Percentiles rank a stretch among this genome's conserved stretches.
phyloP scores from a whole-genome alignment of 2,888 invertebrate genomes.

The Zeuzera pyrina region DNA sequence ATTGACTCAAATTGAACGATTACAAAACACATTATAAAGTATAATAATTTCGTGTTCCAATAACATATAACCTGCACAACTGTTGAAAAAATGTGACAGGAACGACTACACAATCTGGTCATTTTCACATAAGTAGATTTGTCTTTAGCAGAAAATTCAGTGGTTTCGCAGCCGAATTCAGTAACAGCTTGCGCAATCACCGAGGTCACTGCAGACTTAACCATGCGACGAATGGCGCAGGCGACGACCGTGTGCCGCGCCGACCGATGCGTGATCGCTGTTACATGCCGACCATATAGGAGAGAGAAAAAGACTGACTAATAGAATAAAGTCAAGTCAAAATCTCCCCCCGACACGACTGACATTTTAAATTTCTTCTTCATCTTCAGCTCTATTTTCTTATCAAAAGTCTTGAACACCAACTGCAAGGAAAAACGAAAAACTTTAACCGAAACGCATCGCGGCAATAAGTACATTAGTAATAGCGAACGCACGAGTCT shows the following conservation, averaged over 20 bases:
- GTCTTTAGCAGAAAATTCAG: conserved; percentile 65
- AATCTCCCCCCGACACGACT: conserved; percentile 77
- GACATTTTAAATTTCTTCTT: conserved; percentile 37
- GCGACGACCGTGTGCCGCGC: conserved; percentile 10
- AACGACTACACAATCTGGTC: too few species aligned
- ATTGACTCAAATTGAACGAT: conserved; percentile 47
- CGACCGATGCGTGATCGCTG: conserved; percentile 32
- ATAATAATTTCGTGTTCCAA: too few species aligned
- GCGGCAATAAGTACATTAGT: conserved; percentile 8
- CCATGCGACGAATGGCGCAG: conserved; percentile 15
- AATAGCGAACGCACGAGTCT: conserved; percentile 27
- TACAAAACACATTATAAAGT: conserved; percentile 29
- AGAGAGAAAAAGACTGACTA: conserved; percentile 88
- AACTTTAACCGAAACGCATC: conserved; percentile 17
- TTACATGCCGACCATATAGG: conserved; percentile 76
- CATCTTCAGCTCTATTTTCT: conserved; percentile 26
- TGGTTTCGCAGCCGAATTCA: conserved; percentile 61
- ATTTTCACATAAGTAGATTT: too few species aligned
- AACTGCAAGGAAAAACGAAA: conserved; percentile 32
- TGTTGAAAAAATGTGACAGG: too few species aligned
- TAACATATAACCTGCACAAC: too few species aligned
- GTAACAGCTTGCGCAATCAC: conserved; percentile 65
- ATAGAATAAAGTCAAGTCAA: conserved; percentile 74
- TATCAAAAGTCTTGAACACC: conserved; percentile 20
- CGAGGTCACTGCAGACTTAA: conserved; percentile 65